Evolutionary conservation across 2,888 invertebrate species (phyloP), one percentile per base, ranked within the genome.

Genomic region (Tipula confusa): DNA sequence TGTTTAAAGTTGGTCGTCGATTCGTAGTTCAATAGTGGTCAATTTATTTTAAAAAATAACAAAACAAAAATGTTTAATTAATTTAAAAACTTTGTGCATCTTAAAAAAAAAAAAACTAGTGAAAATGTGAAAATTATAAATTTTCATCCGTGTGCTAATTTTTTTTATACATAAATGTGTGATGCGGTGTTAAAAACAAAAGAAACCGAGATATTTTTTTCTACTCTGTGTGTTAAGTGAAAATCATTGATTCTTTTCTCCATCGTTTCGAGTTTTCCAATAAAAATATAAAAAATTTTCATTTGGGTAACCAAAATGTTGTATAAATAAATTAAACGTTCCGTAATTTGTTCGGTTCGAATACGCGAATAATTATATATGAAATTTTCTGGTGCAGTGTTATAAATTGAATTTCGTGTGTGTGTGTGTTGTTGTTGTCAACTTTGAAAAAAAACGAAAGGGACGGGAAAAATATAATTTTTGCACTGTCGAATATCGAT

Each of bases 241-340:
- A 64, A 64, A 64, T 64, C 64, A 64, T 64, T 64, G 64, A 64
- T 64, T 64, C 64, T 64, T 24, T 64, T 6, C 64, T 64, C 64
- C 64, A 64, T 18, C 64, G 24, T 64, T 24, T 24, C 64, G 64
- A 64, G 24, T 64, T 18, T 64, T 64, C 9, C 24, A 18, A 64
- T 2, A 15, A 11, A 18, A 9, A 7, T 24, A 24, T 64, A n/a
- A 15, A 7, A 43, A 43, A 43, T 5, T 43, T 43, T 43, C n/a
- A 43, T 43, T 15, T 43, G n/a, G n/a, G n/a, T n/a, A n/a, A n/a
- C 9, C 36, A 36, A 36, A 9, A 36, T 36, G 36, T 36, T 11
- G 31, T 31, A 7, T 31, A 31, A 7, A 31, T 31, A 31, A 31
- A 31, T 31, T 31, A 31, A 31, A 31, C 31, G 4, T 5, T 36